Percentiles rank a stretch among this genome's conserved stretches.
Evolutionary conservation across 2,888 invertebrate genomes (phyloP).

Genomic region (Tinea trinotella): DNA sequence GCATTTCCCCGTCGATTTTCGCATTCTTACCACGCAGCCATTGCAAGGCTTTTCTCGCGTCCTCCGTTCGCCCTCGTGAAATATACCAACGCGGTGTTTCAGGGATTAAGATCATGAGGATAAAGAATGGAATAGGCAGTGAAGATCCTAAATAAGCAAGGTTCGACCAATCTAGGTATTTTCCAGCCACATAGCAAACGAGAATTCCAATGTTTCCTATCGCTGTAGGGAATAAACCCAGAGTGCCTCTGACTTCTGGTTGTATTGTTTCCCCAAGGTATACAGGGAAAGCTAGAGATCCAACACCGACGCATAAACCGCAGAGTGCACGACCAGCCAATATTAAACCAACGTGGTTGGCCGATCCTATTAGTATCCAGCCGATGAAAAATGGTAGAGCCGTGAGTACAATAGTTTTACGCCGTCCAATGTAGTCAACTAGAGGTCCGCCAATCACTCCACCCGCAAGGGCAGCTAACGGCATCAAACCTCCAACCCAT

Average conservation of each 20-base stretch:
- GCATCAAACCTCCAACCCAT: slow-evolving; percentile 92
- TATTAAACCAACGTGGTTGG: slow-evolving; percentile 79
- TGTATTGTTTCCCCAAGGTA: slow-evolving; percentile 95
- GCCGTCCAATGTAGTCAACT: slow-evolving; percentile 89
- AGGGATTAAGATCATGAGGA: slow-evolving; percentile 89
- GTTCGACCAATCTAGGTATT: slow-evolving; percentile 84
- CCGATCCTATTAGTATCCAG: slow-evolving; percentile 86
- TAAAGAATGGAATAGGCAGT: slow-evolving; percentile 83
- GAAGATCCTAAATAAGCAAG: slow-evolving; percentile 85
- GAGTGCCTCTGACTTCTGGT: slow-evolving; percentile 90
- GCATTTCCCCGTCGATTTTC: slow-evolving; percentile 84
- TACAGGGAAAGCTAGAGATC: slow-evolving; percentile 90
- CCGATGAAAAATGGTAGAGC: slow-evolving; percentile 86
- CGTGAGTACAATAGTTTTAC: slow-evolving; percentile 84
- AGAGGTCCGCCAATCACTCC: slow-evolving; percentile 88
- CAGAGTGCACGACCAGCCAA: slow-evolving; percentile 85
- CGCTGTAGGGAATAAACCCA: slow-evolving; percentile 89
- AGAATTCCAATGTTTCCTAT: slow-evolving; percentile 90
- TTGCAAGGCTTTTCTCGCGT: slow-evolving; percentile 83
- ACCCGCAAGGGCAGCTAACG: slow-evolving; percentile 87
- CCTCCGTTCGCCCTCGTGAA: slow-evolving; percentile 80
- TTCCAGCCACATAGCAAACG: slow-evolving; percentile 85
- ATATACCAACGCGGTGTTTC: slow-evolving; percentile 96
- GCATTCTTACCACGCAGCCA: slow-evolving; percentile 88
- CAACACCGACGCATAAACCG: slow-evolving; percentile 90